Evolutionary conservation across 2,888 invertebrate genomes (phyloP).

Genomic region (Ommatoiulus sabulosus): DNA sequence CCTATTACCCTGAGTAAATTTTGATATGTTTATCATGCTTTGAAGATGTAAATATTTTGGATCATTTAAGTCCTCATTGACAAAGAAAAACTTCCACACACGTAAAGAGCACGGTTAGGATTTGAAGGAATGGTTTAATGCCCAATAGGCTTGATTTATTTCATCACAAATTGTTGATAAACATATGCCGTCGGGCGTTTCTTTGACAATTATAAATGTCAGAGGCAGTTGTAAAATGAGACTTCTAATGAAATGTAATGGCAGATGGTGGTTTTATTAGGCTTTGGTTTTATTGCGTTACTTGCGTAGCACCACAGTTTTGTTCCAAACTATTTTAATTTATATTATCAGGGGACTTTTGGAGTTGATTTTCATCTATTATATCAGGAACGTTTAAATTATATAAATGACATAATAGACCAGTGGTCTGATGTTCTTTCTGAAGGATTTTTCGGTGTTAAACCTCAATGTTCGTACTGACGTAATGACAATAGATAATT

Average conservation of each 20-base stretch:
- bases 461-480: no score
- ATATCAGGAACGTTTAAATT: no score
- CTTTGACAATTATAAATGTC: constrained; percentile 28
- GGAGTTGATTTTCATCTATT: no score
- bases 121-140: neutral
- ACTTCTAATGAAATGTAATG: neutral
- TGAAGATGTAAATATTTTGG: neutral
- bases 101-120: neutral
- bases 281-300: neutral
- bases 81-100: neutral
- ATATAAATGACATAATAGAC: no score
- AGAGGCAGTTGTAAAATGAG: constrained; percentile 9
- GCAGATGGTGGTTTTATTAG: neutral
- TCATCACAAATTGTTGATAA: constrained; percentile 29
- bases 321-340: no score
- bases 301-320: neutral
- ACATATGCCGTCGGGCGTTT: constrained; percentile 21
- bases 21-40: neutral
- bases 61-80: neutral
- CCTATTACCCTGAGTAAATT: neutral
- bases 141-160: neutral
- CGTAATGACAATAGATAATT: no score
- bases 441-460: no score
- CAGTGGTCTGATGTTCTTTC: no score
- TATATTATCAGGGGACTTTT: no score